Conservation (phyloP, 2,113 vertebrate genomes). For the Gobiocypris rarus region DNA sequence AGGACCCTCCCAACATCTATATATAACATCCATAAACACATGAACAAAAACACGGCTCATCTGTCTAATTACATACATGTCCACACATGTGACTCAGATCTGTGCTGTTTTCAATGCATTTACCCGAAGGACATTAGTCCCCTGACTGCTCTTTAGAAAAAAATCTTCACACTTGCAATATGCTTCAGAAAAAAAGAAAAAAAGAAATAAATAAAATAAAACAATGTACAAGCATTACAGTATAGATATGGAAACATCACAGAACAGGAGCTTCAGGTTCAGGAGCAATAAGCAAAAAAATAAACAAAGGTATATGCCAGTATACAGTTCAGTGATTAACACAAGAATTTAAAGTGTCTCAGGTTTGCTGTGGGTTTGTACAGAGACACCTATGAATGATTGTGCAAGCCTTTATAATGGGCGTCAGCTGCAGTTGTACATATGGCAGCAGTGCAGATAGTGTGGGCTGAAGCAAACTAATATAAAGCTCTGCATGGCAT, state of each 20-base stretch:
- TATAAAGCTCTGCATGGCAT: background rate
- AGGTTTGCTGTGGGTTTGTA: background rate
- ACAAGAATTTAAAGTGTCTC: background rate
- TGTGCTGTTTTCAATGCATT: slow-evolving; percentile 53
- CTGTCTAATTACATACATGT: slow-evolving; percentile 64
- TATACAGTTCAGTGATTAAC: background rate
- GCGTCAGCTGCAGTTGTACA: slow-evolving; percentile 7
- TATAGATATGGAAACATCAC: slow-evolving; percentile 19
- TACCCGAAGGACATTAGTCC: slow-evolving; percentile 56
- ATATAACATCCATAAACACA: slow-evolving; percentile 51
- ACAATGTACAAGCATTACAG: slow-evolving; percentile 3
- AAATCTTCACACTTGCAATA: slow-evolving; percentile 40
- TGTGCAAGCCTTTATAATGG: background rate
- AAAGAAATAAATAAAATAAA: background rate
- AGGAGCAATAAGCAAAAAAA: background rate
- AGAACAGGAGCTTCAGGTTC: slow-evolving; percentile 16
- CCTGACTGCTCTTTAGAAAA: slow-evolving; percentile 56
- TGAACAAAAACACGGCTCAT: slow-evolving; percentile 51
- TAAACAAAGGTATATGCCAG: no score
- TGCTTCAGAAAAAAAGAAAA: slow-evolving; percentile 10
- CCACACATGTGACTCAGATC: slow-evolving; percentile 62
- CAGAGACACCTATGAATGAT: background rate
- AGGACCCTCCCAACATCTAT: slow-evolving; percentile 33
- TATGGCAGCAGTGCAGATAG: background rate
- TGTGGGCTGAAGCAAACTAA: slow-evolving; percentile 6